These are phyloP conservation scores for Macheiramphus alcinus DNA, from an alignment of 2,113 vertebrate species.

Conservation along the genomic window DNA sequence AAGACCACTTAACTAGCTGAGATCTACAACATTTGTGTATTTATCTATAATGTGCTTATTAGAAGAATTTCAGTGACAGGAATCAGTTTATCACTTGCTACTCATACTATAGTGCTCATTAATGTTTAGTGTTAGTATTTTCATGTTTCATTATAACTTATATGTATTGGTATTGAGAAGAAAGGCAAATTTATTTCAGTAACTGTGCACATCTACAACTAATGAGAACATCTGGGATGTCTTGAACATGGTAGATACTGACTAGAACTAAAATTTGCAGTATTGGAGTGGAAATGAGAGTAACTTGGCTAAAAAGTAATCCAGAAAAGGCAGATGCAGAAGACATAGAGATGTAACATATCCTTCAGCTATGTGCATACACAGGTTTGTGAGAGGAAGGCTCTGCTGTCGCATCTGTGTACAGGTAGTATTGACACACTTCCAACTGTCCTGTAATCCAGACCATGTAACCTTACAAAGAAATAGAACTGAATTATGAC, in stretches of 20 bases:
- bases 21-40: not conserved
- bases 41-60: not conserved
- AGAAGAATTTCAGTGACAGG: not conserved
- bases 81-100: not conserved
- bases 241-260: not conserved
- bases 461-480: not conserved
- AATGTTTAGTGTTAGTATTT: not conserved
- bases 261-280: not conserved
- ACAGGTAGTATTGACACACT: not conserved
- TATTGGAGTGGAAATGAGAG: not conserved
- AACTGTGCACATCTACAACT: not conserved
- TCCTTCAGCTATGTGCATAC: not conserved
- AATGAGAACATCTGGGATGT: not conserved
- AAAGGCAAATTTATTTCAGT: not conserved
- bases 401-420: not conserved
- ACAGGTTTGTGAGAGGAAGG: not conserved
- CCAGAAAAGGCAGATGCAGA: not conserved
- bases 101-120: not conserved
- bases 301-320: not conserved
- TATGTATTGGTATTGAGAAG: not conserved
- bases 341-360: not conserved
- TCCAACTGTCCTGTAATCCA: not conserved
- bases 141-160: not conserved
- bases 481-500: not conserved
- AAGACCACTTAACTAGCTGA: not conserved